A percentile compares a stretch with the other conserved stretches of the same genome.
Conservation (phyloP, 2,888 invertebrate species). For the Hypercompe scribonia region DNA sequence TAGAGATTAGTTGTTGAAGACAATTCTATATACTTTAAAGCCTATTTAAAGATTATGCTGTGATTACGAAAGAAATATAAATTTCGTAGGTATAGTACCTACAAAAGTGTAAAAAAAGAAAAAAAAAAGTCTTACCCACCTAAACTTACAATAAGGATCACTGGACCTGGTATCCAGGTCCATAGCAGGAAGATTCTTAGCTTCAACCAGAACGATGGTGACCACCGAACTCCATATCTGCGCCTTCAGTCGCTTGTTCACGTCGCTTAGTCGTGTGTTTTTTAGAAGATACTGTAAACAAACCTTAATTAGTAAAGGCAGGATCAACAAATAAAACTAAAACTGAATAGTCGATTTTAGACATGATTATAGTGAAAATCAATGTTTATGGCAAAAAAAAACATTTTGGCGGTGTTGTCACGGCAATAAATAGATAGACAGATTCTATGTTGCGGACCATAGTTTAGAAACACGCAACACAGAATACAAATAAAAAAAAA, state of each 20-base stretch:
- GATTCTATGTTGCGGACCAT: too few relatives aligned
- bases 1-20: too few relatives aligned
- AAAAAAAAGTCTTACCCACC: constrained; percentile 83
- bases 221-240: constrained; percentile 99
- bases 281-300: constrained; percentile 91
- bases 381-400: too few relatives aligned
- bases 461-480: too few relatives aligned
- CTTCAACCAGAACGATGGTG: constrained; percentile 98
- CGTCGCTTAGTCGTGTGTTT: constrained; percentile 92
- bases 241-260: constrained; percentile 94
- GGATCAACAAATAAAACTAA: background rate
- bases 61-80: background rate
- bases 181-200: constrained; percentile 95
- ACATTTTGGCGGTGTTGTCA: too few relatives aligned
- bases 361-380: background rate
- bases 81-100: background rate
- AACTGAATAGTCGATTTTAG: background rate
- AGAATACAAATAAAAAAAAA: too few relatives aligned
- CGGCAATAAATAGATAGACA: background rate
- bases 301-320: background rate
- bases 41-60: too few relatives aligned
- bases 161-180: constrained; percentile 95
- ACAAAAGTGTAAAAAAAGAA: background rate
- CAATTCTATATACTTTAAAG: too few relatives aligned
- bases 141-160: constrained; percentile 98